Base-by-base conservation (phyloP, 2,888 invertebrate species). In the Papilio elwesi region DNA sequence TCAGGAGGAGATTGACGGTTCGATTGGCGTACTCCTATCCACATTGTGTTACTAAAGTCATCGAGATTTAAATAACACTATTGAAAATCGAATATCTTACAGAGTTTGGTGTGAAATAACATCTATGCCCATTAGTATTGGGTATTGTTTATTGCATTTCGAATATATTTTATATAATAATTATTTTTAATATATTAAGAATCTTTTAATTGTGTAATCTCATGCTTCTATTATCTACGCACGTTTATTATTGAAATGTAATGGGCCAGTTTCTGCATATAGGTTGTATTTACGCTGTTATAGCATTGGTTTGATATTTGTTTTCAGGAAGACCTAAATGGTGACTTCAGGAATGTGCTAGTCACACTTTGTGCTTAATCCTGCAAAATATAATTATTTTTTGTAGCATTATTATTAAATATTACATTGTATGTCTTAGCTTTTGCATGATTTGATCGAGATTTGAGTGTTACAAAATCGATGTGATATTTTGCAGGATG, bases 341-440 rank as follows among this genome's bases (percentile, higher is more conserved):
- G 96, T 82, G 96, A 96, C 92, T 96, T 95, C 94, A 94, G 93
- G 90, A 92, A 95, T 88, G 94, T 95, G 82, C 94, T 96, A 90
- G 94, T 95, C 83, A 93, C 94, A 83, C 90, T 95, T 82, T 88
- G 94, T 84, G 91, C 89, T 86, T 94, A 93, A 87, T 87, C 88
- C 90, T 88, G 89, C 90, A 87, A 88, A 87, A 86, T 87, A 82
- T 79, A 74, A 66, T 83, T 84, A 81, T 85, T 83, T 26, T 86
- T 86, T 85, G 82, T 82, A 84, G 75, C 77, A 83, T 81, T 83
- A 83, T 82, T 79, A 76, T 82, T 78, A 26, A 57, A 49, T 68
- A 36, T 82, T 84, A 78, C 83, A 84, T 84, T 86, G 84, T 79
- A 89, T 88, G 87, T 81, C 78, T 74, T 78, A 81, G 80, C 75